Evolutionary conservation across 2,888 invertebrate species (phyloP), one percentile per base, ranked within the genome.

Genomic region (Agrotis segetum): DNA sequence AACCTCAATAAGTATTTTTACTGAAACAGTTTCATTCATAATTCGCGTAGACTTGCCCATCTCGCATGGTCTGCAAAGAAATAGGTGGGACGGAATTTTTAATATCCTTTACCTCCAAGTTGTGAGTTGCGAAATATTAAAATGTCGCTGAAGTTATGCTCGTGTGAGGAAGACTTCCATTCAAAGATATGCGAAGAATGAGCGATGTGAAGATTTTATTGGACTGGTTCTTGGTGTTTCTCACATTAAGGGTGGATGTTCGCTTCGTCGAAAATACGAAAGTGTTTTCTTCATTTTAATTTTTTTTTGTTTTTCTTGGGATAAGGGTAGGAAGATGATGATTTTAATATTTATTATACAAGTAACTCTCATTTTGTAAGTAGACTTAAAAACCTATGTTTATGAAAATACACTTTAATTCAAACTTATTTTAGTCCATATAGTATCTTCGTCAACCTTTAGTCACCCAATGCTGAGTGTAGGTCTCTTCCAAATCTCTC

Each of bases 71-170:
- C 64, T 16, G 65, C 71, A 75, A 69, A 78, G 68, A 77, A 69
- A 64, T 74, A 53, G 88, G 76, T 74, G 77, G 82, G 82, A 63
- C 55, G 88, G 91, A 90, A 91, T 91, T 91, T 91, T 91, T 91
- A 91, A 91, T 91, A 91, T 90, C 86, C 82, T 85, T 81, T 82
- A 65, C 62, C 72, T 61, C 49, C 74, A 71, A 79, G 44, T 74
- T 71, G 73, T 63, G 81, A 84, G 87, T 87, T 86, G 83, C 86
- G 78, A 87, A 90, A 89, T 91, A 88, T 90, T 89, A 90, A 90
- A 90, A 90, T 87, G 87, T 86, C 85, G 82, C 81, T 76, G 56
- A 79, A 89, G 89, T 86, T 88, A 88, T 88, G 86, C 82, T 69
- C 85, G 86, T 81, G 63, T 49, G 66, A n/a, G 67, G 72, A 71